Conservation (phyloP, 2,888 invertebrate genomes). For the Netelia fuscicornis region DNA sequence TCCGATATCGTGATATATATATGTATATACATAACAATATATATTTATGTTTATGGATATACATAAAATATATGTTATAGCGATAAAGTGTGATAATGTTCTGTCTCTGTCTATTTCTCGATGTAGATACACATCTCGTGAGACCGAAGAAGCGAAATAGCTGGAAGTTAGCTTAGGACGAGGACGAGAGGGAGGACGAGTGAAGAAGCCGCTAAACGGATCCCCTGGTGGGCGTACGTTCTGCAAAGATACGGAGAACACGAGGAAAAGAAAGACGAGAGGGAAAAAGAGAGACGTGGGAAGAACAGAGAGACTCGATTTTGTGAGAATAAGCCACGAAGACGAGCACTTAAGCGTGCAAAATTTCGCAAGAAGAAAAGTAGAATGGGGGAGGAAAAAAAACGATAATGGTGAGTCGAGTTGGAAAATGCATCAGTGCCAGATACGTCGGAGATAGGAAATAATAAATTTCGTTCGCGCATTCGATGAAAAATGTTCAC, state of each 20-base stretch:
- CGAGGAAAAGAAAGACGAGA: background rate
- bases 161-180: too few relatives aligned
- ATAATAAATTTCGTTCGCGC: background rate
- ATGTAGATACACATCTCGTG: too few relatives aligned
- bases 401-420: background rate
- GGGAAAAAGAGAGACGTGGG: background rate
- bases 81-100: too few relatives aligned
- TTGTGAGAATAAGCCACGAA: conserved; percentile 5
- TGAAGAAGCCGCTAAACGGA: background rate
- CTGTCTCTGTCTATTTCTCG: too few relatives aligned
- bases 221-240: background rate
- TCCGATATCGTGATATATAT: too few relatives aligned
- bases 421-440: conserved; percentile 7
- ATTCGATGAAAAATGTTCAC: background rate
- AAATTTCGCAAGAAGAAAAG: background rate
- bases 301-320: background rate
- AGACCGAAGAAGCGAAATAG: too few relatives aligned
- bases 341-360: conserved; percentile 5
- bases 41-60: too few relatives aligned
- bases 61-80: too few relatives aligned
- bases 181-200: too few relatives aligned
- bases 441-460: background rate
- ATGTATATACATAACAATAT: too few relatives aligned
- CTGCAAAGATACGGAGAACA: background rate
- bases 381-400: background rate